A percentile compares a stretch with the other conserved stretches of the same genome.
phyloP scores from a whole-genome alignment of 1,140 invertebrate species.

The Aphidius ervi region DNA sequence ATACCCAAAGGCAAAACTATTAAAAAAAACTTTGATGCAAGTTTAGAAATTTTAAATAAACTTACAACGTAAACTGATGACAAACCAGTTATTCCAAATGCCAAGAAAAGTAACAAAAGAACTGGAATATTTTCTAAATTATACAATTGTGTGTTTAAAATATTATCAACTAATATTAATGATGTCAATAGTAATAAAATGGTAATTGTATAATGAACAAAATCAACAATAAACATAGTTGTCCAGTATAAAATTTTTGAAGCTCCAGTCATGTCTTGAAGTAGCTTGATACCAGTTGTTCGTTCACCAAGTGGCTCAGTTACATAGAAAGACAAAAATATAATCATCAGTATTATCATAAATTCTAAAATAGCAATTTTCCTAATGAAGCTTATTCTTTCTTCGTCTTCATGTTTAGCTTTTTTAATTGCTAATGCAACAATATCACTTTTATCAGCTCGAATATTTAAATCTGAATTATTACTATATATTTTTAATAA shows the following conservation, averaged over 20 bases:
- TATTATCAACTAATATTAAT: constrained; percentile 16
- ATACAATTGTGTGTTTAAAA: constrained; percentile 14
- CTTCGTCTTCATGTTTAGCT: too few relatives aligned
- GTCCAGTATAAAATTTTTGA: constrained; percentile 55
- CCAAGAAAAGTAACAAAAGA: constrained; percentile 33
- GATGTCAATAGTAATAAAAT: constrained; percentile 12
- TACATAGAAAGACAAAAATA: constrained; percentile 28
- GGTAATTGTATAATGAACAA: constrained; percentile 16
- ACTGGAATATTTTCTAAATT: constrained; percentile 25
- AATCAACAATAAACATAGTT: constrained; percentile 56
- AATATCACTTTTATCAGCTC: too few relatives aligned
- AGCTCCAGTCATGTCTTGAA: constrained; percentile 61
- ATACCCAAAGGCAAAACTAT: constrained; percentile 34
- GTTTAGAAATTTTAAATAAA: constrained; percentile 40
- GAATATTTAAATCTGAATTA: too few relatives aligned
- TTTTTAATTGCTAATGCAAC: too few relatives aligned
- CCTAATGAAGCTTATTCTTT: neutral
- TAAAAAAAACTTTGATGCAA: constrained; percentile 32
- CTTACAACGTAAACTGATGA: constrained; percentile 38
- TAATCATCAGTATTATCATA: constrained; percentile 6
- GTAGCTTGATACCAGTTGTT: constrained; percentile 55
- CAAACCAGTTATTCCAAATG: constrained; percentile 41
- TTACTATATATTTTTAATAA: too few relatives aligned
- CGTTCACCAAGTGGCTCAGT: constrained; percentile 48
- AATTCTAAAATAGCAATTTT: constrained; percentile 16